phyloP scores from a whole-genome alignment of 2,888 invertebrate genomes.

The Hyalella azteca region DNA sequence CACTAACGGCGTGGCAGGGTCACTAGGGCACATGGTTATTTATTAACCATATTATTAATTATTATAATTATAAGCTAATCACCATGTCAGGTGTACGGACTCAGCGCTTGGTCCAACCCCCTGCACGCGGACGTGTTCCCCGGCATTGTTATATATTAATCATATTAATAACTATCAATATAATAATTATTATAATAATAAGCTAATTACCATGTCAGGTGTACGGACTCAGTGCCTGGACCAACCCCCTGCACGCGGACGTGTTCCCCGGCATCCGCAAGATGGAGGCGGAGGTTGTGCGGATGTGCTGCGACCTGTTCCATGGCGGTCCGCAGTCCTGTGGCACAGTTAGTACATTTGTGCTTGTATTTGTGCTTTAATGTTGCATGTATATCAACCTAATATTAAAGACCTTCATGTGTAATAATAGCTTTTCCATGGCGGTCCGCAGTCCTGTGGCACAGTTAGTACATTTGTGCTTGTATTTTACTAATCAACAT shows the following conservation, averaged over 20 bases:
- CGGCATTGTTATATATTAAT: too few species aligned
- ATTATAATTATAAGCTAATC: too few species aligned
- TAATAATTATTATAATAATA: not conserved
- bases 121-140: slow-evolving; percentile 97
- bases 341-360: slow-evolving; percentile 72
- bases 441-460: too few species aligned
- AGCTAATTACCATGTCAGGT: not conserved
- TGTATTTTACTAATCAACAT: not conserved
- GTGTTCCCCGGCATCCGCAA: slow-evolving; percentile 90
- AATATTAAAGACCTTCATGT: not conserved
- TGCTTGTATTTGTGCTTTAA: not conserved
- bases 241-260: slow-evolving; percentile 96
- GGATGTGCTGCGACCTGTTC: slow-evolving; percentile 84
- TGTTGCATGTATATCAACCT: not conserved
- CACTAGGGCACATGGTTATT: too few species aligned
- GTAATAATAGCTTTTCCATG: not conserved
- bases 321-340: slow-evolving; percentile 80
- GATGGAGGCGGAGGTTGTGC: slow-evolving; percentile 97
- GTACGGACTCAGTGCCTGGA: slow-evolving; percentile 78
- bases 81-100: slow-evolving; percentile 62
- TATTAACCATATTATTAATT: too few species aligned
- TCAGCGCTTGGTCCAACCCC: slow-evolving; percentile 94
- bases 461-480: not conserved
- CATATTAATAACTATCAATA: not conserved
- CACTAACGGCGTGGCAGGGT: not conserved